phyloP scores from a whole-genome alignment of 2,888 invertebrate species.

The Drosophila mettleri region DNA sequence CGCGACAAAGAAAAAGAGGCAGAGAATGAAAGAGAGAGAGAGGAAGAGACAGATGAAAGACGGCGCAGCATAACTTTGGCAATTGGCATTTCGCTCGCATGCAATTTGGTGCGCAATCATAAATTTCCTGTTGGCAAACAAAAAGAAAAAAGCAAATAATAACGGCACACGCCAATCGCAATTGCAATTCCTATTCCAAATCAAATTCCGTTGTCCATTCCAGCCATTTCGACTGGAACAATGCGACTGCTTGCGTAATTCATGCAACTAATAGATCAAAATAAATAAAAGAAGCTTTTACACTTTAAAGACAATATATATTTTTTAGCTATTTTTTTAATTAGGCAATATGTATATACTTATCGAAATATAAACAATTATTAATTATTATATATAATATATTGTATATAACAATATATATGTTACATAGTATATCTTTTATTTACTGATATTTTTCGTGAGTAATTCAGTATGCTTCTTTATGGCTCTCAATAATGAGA shows the following conservation, averaged over 20 bases:
- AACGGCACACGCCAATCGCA: conserved; percentile 69
- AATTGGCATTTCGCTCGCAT: conserved; percentile 68
- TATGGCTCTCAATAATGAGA: too few relatives aligned
- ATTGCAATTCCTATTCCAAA: conserved; percentile 33
- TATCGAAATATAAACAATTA: too few relatives aligned
- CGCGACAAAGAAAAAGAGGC: conserved; percentile 1
- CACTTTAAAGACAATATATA: too few relatives aligned
- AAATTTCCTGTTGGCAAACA: conserved; percentile 70
- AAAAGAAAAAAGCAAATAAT: conserved; percentile 20
- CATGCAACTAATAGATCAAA: conserved; percentile 41
- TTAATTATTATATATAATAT: too few relatives aligned
- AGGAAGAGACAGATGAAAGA: conserved; percentile 11
- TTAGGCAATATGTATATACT: too few relatives aligned
- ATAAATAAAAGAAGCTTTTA: too few relatives aligned
- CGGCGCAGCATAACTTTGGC: conserved; percentile 61
- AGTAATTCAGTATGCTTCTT: too few relatives aligned
- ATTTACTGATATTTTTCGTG: too few relatives aligned
- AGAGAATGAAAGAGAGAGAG: conserved; percentile 15
- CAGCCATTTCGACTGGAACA: conserved; percentile 48
- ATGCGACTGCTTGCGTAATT: conserved; percentile 65
- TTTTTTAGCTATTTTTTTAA: too few relatives aligned
- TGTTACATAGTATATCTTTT: too few relatives aligned
- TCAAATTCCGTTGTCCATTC: conserved; percentile 32
- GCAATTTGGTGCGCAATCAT: conserved; percentile 73
- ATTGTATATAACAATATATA: too few relatives aligned